Percentiles rank a stretch among this genome's conserved stretches.
Conservation (phyloP, 2,797 vertebrate species). For the Babyrousa celebensis region DNA sequence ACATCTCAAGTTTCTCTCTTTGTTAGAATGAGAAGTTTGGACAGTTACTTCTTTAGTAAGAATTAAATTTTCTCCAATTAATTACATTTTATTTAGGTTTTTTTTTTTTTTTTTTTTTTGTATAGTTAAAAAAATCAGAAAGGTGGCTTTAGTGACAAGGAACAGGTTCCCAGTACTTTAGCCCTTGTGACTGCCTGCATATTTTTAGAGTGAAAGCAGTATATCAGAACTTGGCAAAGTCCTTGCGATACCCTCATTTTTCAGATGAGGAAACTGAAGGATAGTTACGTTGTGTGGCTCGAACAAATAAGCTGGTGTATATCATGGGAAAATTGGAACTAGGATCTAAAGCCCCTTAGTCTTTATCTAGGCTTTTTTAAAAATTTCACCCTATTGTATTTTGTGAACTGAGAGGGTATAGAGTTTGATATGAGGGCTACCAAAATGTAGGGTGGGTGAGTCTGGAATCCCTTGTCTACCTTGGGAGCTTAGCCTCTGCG, state of each 20-base stretch:
- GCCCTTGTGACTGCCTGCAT: not conserved
- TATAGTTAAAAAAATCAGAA: not conserved
- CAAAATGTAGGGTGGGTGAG: not conserved
- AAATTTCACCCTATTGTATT: not conserved
- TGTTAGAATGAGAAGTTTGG: slow-evolving; percentile 37
- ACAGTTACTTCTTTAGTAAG: slow-evolving; percentile 25
- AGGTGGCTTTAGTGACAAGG: not conserved
- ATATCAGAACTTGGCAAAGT: not conserved
- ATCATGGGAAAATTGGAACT: not conserved
- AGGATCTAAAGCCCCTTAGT: not conserved
- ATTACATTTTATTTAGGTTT: slow-evolving; percentile 26
- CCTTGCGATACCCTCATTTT: not conserved
- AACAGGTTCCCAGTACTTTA: not conserved
- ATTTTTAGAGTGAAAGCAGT: not conserved
- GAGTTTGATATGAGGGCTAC: not conserved
- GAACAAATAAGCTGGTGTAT: not conserved
- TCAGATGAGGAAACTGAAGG: not conserved
- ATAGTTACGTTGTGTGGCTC: not conserved
- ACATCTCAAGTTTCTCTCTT: not conserved
- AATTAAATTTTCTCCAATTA: not conserved
- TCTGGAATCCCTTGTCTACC: not conserved
- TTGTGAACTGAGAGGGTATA: not conserved
- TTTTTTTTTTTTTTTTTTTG: not conserved
- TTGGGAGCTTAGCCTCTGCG: not conserved
- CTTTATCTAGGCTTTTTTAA: not conserved